phyloP scores from a whole-genome alignment of 2,113 vertebrate genomes.

The Albula glossodonta region DNA sequence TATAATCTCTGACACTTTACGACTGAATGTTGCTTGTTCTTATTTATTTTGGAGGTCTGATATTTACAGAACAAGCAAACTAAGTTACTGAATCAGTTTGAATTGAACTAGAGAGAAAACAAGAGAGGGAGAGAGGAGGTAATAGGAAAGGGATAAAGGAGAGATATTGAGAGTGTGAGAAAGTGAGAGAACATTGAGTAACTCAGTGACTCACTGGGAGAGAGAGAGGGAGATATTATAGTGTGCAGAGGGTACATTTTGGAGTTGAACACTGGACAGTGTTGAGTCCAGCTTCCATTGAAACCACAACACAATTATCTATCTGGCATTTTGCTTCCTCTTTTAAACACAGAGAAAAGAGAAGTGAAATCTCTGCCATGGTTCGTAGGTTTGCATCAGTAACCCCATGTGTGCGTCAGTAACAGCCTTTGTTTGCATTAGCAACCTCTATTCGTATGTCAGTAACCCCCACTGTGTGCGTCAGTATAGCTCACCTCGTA shows the following conservation, averaged over 20 bases:
- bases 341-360: background rate
- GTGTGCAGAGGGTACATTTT: too few relatives aligned
- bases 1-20: background rate
- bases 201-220: too few relatives aligned
- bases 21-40: background rate
- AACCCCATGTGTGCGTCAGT: background rate
- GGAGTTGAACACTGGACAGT: background rate
- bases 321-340: slow-evolving; percentile 1
- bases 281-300: background rate
- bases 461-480: background rate
- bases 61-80: background rate
- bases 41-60: background rate
- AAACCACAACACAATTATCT: background rate
- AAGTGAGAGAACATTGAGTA: background rate
- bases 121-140: background rate
- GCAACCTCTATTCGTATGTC: background rate
- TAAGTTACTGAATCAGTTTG: background rate
- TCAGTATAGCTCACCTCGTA: background rate
- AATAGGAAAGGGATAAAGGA: background rate
- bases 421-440: background rate
- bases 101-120: background rate
- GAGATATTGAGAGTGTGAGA: too few relatives aligned
- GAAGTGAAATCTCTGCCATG: background rate
- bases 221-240: too few relatives aligned
- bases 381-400: background rate